Percentiles rank a stretch among this genome's conserved stretches.
Evolutionary conservation across 23 tunicate genomes (phyloP).

Genomic region (Halocynthia roretzi): DNA sequence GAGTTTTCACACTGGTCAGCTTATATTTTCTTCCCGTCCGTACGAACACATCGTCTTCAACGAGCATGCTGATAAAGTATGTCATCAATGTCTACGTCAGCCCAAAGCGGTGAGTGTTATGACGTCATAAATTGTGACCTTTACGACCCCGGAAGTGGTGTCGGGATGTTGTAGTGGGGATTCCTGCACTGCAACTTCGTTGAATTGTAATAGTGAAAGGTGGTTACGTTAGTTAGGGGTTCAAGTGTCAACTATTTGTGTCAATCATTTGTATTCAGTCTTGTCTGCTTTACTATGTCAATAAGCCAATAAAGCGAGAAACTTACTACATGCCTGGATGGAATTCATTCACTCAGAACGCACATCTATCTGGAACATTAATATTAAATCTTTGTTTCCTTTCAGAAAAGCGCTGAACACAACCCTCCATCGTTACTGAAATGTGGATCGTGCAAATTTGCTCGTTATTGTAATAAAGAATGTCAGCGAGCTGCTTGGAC

Average conservation of each 20-base stretch:
- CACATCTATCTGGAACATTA: not conserved
- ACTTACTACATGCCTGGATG: too few species aligned
- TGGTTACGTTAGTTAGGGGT: too few species aligned
- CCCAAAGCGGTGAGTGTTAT: conserved; percentile 35
- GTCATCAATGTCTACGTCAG: conserved; percentile 64
- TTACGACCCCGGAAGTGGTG: too few species aligned
- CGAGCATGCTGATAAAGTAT: conserved; percentile 46
- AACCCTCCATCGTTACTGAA: conserved; percentile 39
- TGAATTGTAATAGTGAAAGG: too few species aligned
- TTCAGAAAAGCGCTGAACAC: conserved; percentile 27
- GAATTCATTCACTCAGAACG: too few species aligned
- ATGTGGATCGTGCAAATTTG: conserved; percentile 86
- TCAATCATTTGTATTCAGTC: too few species aligned
- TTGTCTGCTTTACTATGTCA: too few species aligned
- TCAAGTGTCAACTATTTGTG: too few species aligned
- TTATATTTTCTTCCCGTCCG: conserved; percentile 51
- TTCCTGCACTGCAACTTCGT: too few species aligned
- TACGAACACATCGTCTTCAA: conserved; percentile 80
- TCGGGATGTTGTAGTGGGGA: too few species aligned
- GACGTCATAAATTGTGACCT: too few species aligned
- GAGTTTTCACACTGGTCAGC: conserved; percentile 64
- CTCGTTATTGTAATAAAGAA: conserved; percentile 84
- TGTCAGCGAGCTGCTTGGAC: conserved; percentile 97
- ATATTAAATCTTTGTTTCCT: not conserved
- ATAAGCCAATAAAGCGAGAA: too few species aligned